Evolutionary conservation across 2,888 invertebrate species (phyloP).

Genomic region (Megamerina dolium): DNA sequence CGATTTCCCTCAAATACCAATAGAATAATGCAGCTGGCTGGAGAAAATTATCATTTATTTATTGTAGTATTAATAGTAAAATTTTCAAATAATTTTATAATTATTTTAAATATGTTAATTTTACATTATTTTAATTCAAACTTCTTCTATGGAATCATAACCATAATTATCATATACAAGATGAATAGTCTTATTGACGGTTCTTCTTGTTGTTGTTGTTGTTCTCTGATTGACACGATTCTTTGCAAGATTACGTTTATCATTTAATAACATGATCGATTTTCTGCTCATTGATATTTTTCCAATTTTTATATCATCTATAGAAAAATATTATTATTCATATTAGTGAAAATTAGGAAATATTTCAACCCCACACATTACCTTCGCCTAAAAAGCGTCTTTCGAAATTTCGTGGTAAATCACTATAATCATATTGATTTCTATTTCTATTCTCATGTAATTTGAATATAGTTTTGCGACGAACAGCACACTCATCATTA

Average conservation of each 20-base stretch:
- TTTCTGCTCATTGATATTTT: constrained; percentile 42
- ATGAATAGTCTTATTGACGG: no score
- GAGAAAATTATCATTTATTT: no score
- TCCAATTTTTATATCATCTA: constrained; percentile 38
- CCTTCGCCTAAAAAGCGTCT: constrained; percentile 40
- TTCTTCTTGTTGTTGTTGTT: no score
- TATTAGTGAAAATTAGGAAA: not conserved
- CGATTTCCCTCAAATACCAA: no score
- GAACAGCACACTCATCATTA: constrained; percentile 26
- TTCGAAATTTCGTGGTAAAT: constrained; percentile 47
- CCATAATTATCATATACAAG: no score
- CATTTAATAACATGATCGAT: constrained; percentile 40
- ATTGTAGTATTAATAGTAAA: no score
- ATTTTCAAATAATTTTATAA: no score
- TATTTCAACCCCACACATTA: constrained; percentile 4
- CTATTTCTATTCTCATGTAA: constrained; percentile 39
- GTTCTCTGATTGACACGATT: constrained; percentile 29
- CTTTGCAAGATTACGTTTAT: constrained; percentile 36
- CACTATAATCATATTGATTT: constrained; percentile 39
- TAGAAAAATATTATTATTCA: not conserved
- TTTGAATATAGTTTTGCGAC: constrained; percentile 43
- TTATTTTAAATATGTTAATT: no score
- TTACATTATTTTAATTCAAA: no score
- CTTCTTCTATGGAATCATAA: no score
- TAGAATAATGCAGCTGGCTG: no score